Percentiles rank a stretch among this genome's conserved stretches.
These are phyloP conservation scores for Jaculus jaculus DNA, from an alignment of 2,113 vertebrate species.

Conservation along the genomic window DNA sequence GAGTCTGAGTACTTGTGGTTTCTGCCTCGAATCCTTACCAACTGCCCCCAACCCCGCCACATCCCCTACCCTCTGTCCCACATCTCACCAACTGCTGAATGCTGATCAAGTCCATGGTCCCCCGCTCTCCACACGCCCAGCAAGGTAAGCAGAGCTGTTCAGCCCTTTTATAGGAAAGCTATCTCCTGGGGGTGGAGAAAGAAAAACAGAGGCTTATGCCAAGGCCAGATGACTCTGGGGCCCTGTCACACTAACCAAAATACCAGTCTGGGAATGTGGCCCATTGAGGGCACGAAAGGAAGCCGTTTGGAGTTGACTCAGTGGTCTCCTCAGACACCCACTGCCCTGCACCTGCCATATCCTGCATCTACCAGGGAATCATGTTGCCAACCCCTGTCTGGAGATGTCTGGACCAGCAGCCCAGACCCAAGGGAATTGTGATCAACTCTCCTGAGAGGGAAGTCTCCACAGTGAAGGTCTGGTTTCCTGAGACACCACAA, in stretches of 20 bases:
- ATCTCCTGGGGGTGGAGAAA: neutral
- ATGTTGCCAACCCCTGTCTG: neutral
- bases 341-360: neutral
- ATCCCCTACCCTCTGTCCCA: neutral
- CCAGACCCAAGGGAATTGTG: neutral
- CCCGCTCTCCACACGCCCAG: conserved; percentile 15
- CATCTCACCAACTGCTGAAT: conserved; percentile 78
- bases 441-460: neutral
- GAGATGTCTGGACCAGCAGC: neutral
- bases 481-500: neutral
- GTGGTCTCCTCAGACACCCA: neutral
- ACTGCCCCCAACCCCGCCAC: neutral
- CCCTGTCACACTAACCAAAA: conserved; percentile 71
- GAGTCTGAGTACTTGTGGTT: neutral
- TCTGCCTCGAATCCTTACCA: conserved; percentile 35
- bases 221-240: conserved; percentile 55
- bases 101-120: conserved; percentile 79
- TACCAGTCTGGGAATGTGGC: conserved; percentile 46
- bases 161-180: conserved; percentile 57
- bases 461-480: neutral
- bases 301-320: neutral
- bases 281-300: neutral
- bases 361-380: neutral
- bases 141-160: neutral
- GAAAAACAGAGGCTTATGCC: neutral